Evolutionary conservation across 1,140 invertebrate genomes (phyloP), one percentile per base, ranked within the genome.

Genomic region (Drosophila chauvacae): DNA sequence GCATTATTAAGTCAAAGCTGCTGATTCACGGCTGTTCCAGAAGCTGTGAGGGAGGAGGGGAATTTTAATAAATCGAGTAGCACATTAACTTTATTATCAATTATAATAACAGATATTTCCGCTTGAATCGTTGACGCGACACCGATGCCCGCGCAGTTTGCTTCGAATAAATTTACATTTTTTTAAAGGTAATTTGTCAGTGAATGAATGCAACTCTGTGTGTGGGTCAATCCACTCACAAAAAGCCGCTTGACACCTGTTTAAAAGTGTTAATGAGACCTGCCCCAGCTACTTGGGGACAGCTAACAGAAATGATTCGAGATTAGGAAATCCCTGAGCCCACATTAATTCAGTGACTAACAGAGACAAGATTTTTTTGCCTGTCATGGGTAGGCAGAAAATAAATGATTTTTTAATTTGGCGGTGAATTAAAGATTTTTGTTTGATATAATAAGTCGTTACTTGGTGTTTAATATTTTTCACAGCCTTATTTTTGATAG

Each of bases 101-200:
- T 71, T 58, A 68, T 59, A 84, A 78, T 84, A 74, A 78, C 77
- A 75, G 66, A 90, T 90, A 88, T 87, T 87, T 87, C 85, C 84
- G 84, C 68, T 85, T 28, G 11, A 45, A 73, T 42, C 57, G 70
- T 56, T 77, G 73, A 77, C 59, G 64, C 39, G 41, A 61, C 61
- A 60, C 42, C 35, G 47, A 28, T 33, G 42, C 37, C 14, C 7
- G 20, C 10, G 20, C 45, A 14, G 20, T 39, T 30, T 53, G 55
- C 35, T 47, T 58, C 26, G 55, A 68, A 85, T 80, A 85, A 86
- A 86, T 85, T 83, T 51, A 33, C 76, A 86, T 82, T 80, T 58
- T 64, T 76, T 51, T 28, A 33, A 60, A 39, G 64, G 66, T 77
- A 72, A 88, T 87, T 87, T 87, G 76, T 87, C 80, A 77, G 70